phyloP scores from a whole-genome alignment of 2,888 invertebrate genomes.

The Schizotus pectinicornis region DNA sequence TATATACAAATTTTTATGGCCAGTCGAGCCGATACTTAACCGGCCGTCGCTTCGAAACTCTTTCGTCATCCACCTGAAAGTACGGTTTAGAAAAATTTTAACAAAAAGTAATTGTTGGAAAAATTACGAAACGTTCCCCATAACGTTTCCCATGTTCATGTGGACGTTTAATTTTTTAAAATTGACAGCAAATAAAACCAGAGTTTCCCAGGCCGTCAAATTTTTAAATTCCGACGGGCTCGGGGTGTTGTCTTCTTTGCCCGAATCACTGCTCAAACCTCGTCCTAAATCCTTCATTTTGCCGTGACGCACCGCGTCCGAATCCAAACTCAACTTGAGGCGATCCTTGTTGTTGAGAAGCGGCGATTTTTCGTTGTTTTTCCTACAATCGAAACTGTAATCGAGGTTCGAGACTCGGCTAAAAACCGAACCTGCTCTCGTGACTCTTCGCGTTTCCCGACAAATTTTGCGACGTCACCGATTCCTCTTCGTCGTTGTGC shows the following conservation, averaged over 20 bases:
- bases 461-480: constrained; percentile 26
- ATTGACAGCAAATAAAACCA: constrained; percentile 94
- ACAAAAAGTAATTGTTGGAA: constrained; percentile 1
- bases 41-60: constrained; percentile 92
- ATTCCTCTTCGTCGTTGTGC: constrained; percentile 52
- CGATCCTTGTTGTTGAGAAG: constrained; percentile 62
- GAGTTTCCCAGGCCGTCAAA: constrained; percentile 90
- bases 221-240: constrained; percentile 68
- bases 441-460: constrained; percentile 40
- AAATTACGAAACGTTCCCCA: constrained; percentile 88
- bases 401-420: background rate
- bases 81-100: constrained; percentile 1
- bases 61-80: constrained; percentile 83
- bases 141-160: constrained; percentile 99
- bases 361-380: constrained; percentile 48
- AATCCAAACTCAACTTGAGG: constrained; percentile 64
- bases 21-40: constrained; percentile 91
- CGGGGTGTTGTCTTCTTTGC: constrained; percentile 59
- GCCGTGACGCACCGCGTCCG: constrained; percentile 58
- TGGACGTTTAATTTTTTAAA: constrained; percentile 95
- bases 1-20: constrained; percentile 91
- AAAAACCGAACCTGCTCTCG: constrained; percentile 35
- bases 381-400: constrained; percentile 27
- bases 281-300: constrained; percentile 64
- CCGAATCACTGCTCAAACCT: constrained; percentile 58